phyloP scores from a whole-genome alignment of 2,113 vertebrate species.

The Procavia capensis region DNA sequence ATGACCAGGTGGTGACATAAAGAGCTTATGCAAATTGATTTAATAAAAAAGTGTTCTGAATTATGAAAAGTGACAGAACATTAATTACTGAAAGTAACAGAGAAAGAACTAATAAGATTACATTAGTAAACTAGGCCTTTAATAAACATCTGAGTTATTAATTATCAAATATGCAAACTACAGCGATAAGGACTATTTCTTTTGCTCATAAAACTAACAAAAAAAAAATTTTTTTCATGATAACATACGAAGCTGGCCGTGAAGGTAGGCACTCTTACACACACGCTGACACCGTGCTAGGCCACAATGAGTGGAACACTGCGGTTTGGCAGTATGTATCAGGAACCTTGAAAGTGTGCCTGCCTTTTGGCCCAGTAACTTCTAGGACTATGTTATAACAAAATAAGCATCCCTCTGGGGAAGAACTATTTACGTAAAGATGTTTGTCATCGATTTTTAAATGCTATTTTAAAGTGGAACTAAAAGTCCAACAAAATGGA shows the following conservation, averaged over 20 bases:
- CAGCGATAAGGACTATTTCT: not conserved
- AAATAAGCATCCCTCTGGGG: not conserved
- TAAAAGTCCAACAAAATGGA: not conserved
- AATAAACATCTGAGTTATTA: not conserved
- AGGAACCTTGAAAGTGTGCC: not conserved
- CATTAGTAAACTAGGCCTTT: constrained; percentile 11
- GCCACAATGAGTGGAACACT: not conserved
- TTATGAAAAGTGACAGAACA: not conserved
- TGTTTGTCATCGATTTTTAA: not conserved
- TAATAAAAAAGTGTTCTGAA: not conserved
- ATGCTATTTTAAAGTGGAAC: constrained; percentile 13
- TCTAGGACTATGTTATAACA: not conserved
- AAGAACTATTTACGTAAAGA: not conserved
- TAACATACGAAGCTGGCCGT: not conserved
- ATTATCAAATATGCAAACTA: not conserved
- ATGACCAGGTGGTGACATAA: not conserved
- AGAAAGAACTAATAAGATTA: not conserved
- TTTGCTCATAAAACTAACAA: constrained; percentile 2
- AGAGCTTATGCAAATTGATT: constrained; percentile 22
- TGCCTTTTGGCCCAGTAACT: not conserved
- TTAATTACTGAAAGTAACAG: too few species aligned
- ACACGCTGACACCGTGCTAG: not conserved
- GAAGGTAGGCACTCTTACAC: not conserved
- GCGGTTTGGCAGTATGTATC: not conserved
- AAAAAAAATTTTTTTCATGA: not conserved